Evolutionary conservation across 2,888 invertebrate species (phyloP).

Genomic region (Meliscaeva auricollis): DNA sequence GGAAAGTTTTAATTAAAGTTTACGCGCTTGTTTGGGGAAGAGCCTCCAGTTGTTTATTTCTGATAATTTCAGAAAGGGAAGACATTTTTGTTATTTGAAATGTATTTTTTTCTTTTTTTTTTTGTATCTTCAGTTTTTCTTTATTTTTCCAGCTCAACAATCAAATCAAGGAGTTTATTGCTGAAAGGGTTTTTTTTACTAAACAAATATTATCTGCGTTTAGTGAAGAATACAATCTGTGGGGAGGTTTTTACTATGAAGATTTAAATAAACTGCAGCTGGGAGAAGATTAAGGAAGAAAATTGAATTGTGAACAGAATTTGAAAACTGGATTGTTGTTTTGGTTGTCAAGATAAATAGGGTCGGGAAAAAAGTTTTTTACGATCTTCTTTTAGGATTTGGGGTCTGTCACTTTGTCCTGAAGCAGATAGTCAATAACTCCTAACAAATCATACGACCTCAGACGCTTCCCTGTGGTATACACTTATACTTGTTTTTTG

Average conservation of each 20-base stretch:
- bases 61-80: constrained; percentile 51
- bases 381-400: too few relatives aligned
- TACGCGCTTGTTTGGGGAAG: constrained; percentile 55
- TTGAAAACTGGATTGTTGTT: neutral
- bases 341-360: too few relatives aligned
- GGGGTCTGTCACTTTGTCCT: too few relatives aligned
- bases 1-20: constrained; percentile 75
- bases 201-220: constrained; percentile 7
- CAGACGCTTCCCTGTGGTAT: too few relatives aligned
- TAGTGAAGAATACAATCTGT: neutral
- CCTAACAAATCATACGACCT: too few relatives aligned
- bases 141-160: constrained; percentile 42
- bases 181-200: constrained; percentile 44
- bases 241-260: neutral
- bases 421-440: too few relatives aligned
- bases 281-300: neutral
- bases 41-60: constrained; percentile 62
- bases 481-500: too few relatives aligned
- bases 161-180: constrained; percentile 63
- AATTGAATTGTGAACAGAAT: neutral
- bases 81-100: constrained; percentile 39
- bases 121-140: neutral
- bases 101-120: constrained; percentile 4
- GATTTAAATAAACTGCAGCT: neutral
- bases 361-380: too few relatives aligned